These are phyloP conservation scores for Drosophila varians DNA, from an alignment of 1,140 invertebrate genomes.

Conservation along the genomic window DNA sequence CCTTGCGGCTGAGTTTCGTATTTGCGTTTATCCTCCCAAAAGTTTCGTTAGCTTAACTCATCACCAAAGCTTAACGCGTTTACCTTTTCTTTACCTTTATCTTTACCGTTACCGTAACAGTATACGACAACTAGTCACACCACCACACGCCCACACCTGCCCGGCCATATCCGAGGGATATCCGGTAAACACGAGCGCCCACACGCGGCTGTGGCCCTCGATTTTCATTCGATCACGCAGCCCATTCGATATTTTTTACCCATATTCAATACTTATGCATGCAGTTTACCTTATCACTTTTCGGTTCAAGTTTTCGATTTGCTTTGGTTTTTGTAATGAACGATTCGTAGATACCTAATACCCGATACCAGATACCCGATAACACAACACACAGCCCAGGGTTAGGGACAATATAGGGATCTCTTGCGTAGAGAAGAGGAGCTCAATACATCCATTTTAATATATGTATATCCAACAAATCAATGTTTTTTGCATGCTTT, in stretches of 20 bases:
- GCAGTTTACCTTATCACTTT: constrained; percentile 58
- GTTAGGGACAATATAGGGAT: constrained; percentile 24
- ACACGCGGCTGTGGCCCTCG: constrained; percentile 42
- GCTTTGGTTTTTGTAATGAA: constrained; percentile 52
- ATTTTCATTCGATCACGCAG: constrained; percentile 51
- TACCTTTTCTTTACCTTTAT: constrained; percentile 38
- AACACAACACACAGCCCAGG: constrained; percentile 48
- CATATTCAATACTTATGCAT: constrained; percentile 58
- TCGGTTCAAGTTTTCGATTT: constrained; percentile 48
- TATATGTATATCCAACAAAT: constrained; percentile 21
- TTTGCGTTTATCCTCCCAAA: constrained; percentile 56
- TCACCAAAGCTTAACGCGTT: constrained; percentile 66
- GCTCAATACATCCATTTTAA: constrained; percentile 13
- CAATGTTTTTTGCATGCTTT: constrained; percentile 70
- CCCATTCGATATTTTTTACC: constrained; percentile 30
- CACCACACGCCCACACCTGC: constrained; percentile 14
- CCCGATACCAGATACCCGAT: constrained; percentile 15
- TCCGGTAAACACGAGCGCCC: constrained; percentile 28
- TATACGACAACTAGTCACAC: constrained; percentile 6
- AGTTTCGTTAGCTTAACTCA: constrained; percentile 66
- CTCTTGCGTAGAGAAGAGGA: constrained; percentile 22
- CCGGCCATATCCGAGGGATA: constrained; percentile 13
- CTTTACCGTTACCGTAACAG: constrained; percentile 2
- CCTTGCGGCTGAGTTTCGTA: constrained; percentile 61
- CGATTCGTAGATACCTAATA: constrained; percentile 57